Conservation (phyloP, 2,797 vertebrate genomes). For the Corythornis leucogaster region DNA sequence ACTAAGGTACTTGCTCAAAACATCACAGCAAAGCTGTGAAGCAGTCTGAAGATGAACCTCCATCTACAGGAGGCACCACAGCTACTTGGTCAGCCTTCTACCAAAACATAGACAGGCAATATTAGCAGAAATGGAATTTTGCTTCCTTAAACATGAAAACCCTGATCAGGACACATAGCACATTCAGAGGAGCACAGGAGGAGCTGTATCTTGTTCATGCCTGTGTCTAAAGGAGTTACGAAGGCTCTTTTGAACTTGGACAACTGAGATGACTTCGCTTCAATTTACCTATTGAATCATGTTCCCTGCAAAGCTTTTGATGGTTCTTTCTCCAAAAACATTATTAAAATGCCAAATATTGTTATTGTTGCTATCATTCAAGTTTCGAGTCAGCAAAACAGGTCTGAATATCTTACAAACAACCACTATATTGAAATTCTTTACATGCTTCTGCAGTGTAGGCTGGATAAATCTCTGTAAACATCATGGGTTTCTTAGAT, state of each 20-base stretch:
- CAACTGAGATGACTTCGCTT: neutral
- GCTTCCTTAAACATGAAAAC: neutral
- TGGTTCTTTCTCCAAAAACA: neutral
- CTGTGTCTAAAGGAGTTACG: neutral
- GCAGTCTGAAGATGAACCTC: neutral
- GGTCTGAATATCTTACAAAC: neutral
- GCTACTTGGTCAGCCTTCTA: neutral
- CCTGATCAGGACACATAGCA: neutral
- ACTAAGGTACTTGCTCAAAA: neutral
- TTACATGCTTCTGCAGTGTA: neutral
- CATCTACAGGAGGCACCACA: neutral
- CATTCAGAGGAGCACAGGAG: neutral
- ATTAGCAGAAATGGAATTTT: neutral
- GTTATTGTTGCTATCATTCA: neutral
- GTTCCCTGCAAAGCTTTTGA: neutral
- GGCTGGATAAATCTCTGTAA: neutral
- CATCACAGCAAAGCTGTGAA: neutral
- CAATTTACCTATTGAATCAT: neutral
- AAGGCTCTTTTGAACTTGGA: neutral
- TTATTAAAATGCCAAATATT: neutral
- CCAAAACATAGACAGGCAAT: neutral
- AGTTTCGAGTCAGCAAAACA: neutral
- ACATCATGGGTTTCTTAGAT: neutral
- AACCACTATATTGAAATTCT: constrained; percentile 6
- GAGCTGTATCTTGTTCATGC: neutral